Evolutionary conservation across 2,113 vertebrate species (phyloP).

Genomic region (Rutilus rutilus): DNA sequence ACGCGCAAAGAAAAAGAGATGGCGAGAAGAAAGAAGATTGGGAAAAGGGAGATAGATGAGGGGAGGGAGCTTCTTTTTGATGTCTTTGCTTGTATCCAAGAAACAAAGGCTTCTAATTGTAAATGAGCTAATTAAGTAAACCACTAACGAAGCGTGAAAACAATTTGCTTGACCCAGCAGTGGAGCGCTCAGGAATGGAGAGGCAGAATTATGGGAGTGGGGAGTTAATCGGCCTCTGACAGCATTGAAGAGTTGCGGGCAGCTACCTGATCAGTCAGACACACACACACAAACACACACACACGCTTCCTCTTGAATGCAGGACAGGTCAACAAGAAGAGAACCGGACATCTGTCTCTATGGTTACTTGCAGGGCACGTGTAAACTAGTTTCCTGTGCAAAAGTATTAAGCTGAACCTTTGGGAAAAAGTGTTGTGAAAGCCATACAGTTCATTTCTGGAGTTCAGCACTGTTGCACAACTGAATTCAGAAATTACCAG

Average conservation of each 20-base stretch:
- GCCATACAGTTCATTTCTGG: not conserved
- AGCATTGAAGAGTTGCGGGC: slow-evolving; percentile 72
- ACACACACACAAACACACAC: slow-evolving; percentile 33
- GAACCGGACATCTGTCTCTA: slow-evolving; percentile 52
- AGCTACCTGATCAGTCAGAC: slow-evolving; percentile 66
- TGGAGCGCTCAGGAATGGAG: slow-evolving; percentile 39
- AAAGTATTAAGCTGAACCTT: slow-evolving; percentile 46
- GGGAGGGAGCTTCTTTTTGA: slow-evolving; percentile 74
- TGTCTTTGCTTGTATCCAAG: slow-evolving; percentile 84
- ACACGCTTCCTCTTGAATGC: not conserved
- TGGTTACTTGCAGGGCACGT: slow-evolving; percentile 47
- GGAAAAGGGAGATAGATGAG: slow-evolving; percentile 48
- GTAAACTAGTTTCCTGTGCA: slow-evolving; percentile 39
- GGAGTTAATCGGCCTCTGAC: slow-evolving; percentile 84
- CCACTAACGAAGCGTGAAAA: slow-evolving; percentile 87
- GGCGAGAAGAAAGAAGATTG: slow-evolving; percentile 53
- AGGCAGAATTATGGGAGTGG: slow-evolving; percentile 20
- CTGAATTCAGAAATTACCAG: not conserved
- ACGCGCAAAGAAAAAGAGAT: slow-evolving; percentile 49
- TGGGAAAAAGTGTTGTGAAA: slow-evolving; percentile 11
- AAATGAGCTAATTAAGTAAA: slow-evolving; percentile 90
- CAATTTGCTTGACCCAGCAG: slow-evolving; percentile 85
- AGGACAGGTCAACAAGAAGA: slow-evolving; percentile 46
- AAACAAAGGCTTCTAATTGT: slow-evolving; percentile 88
- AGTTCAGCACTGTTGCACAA: not conserved